Conservation (phyloP, 2,888 invertebrate genomes). For the Halictus ligatus region DNA sequence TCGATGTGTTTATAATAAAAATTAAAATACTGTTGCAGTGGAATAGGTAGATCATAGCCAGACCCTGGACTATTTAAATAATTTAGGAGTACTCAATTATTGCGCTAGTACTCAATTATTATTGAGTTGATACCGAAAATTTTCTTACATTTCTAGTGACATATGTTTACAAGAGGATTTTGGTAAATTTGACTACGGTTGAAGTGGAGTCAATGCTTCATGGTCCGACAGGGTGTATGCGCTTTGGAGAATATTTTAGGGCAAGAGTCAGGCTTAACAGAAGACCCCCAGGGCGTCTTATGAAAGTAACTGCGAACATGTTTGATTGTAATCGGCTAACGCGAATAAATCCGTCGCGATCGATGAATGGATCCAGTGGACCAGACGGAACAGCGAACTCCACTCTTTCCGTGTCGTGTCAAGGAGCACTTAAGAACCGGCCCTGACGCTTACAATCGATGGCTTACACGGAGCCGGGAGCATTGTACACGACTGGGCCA, state of each 20-base stretch:
- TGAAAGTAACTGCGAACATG: slow-evolving; percentile 10
- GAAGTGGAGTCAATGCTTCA: background rate
- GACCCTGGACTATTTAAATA: too few species aligned
- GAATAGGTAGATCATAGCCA: background rate
- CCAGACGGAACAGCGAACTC: slow-evolving; percentile 60
- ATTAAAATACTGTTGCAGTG: background rate
- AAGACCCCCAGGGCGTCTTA: background rate
- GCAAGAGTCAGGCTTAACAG: background rate
- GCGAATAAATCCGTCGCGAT: slow-evolving; percentile 51
- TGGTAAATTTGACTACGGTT: background rate
- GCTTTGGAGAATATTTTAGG: background rate
- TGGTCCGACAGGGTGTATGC: background rate
- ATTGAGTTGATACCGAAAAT: too few species aligned
- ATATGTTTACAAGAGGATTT: too few species aligned
- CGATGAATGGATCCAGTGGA: slow-evolving; percentile 46
- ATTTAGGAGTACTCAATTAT: too few species aligned
- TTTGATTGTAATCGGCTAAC: slow-evolving; percentile 28
- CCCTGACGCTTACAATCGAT: slow-evolving; percentile 58
- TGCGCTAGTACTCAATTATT: too few species aligned
- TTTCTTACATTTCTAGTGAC: too few species aligned
- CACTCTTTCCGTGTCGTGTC: slow-evolving; percentile 63
- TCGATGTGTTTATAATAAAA: background rate
- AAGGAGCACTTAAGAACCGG: slow-evolving; percentile 62
- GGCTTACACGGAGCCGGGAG: slow-evolving; percentile 51
- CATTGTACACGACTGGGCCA: slow-evolving; percentile 54